Conservation (phyloP, 2,113 vertebrate genomes). For the Clarias magur region DNA sequence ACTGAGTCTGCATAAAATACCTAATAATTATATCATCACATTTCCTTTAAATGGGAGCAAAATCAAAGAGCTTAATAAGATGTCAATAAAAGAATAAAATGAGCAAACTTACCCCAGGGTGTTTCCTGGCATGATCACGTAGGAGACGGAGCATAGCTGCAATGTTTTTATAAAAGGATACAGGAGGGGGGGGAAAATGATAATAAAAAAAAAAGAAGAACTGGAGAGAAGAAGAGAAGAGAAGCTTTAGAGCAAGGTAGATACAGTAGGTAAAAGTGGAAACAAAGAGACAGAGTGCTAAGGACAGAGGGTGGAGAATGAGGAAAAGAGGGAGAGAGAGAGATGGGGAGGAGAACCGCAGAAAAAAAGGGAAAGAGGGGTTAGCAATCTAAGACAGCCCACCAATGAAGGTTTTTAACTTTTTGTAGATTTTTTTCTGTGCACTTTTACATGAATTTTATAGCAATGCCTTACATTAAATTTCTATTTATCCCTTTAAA, state of each 20-base stretch:
- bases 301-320: neutral
- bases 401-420: neutral
- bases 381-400: neutral
- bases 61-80: neutral
- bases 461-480: neutral
- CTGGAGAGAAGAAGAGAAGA: neutral
- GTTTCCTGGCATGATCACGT: conserved; percentile 41
- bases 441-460: neutral
- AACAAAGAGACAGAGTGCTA: neutral
- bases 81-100: neutral
- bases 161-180: neutral
- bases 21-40: neutral
- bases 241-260: conserved; percentile 2
- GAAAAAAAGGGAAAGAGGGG: neutral
- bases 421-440: neutral
- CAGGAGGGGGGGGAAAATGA: neutral
- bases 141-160: conserved; percentile 34
- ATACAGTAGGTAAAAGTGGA: neutral
- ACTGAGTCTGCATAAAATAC: neutral
- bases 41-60: neutral
- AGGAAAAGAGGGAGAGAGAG: neutral
- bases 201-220: neutral
- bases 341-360: neutral
- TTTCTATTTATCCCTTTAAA: neutral
- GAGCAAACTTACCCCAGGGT: conserved; percentile 48